These are phyloP conservation scores for Megastigmus dorsalis DNA, from an alignment of 2,888 invertebrate species.

Conservation along the genomic window DNA sequence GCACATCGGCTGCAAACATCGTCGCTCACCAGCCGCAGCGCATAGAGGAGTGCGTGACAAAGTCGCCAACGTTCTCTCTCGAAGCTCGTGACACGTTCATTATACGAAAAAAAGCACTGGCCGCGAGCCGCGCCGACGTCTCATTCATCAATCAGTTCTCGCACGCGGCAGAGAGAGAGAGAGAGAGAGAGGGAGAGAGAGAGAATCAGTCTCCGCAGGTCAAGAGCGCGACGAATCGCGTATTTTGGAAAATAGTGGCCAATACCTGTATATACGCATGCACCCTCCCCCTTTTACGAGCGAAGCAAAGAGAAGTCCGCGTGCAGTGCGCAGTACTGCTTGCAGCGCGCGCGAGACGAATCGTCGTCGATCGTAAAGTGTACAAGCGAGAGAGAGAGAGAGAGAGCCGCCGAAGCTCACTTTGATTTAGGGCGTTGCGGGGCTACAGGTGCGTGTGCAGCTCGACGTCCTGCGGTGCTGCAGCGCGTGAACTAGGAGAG, in stretches of 20 bases:
- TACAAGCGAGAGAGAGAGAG: no score
- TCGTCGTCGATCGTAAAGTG: constrained; percentile 35
- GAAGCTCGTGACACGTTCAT: not conserved
- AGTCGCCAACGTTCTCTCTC: not conserved
- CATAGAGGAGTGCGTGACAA: constrained; percentile 26
- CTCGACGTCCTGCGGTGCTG: no score
- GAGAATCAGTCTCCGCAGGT: no score
- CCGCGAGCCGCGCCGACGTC: constrained; percentile 18
- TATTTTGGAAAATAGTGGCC: constrained; percentile 38
- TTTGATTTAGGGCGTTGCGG: constrained; percentile 49
- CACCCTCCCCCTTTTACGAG: not conserved
- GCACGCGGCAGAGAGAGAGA: no score
- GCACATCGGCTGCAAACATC: not conserved
- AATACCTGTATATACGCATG: not conserved
- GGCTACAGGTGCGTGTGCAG: constrained; percentile 38
- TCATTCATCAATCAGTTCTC: constrained; percentile 48
- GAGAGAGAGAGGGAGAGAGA: no score
- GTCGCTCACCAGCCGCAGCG: not conserved
- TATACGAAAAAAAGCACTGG: not conserved
- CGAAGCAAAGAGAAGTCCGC: no score
- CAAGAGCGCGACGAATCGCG: constrained; percentile 46
- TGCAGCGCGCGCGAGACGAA: constrained; percentile 30
- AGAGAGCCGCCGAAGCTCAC: no score
- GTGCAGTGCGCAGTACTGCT: no score
- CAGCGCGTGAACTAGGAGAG: no score